These are phyloP conservation scores for Strigops habroptila DNA, from an alignment of 2,113 vertebrate species.

Conservation along the genomic window DNA sequence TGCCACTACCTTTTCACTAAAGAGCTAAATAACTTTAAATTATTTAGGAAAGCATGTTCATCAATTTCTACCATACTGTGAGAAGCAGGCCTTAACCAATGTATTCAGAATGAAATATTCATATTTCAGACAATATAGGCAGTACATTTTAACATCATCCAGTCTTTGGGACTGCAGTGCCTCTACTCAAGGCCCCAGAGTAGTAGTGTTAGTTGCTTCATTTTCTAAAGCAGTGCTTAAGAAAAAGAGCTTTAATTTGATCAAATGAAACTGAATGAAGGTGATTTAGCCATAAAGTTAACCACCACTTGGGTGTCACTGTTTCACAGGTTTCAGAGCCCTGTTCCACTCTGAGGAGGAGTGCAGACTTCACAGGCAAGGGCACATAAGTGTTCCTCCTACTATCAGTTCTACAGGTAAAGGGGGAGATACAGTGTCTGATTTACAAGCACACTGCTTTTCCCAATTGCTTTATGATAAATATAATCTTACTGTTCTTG, in stretches of 20 bases:
- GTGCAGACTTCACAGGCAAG: background rate
- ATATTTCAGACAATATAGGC: conserved; percentile 1
- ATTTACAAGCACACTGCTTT: background rate
- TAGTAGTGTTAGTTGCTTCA: background rate
- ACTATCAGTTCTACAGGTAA: background rate
- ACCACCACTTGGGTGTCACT: background rate
- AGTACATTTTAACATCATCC: conserved; percentile 44
- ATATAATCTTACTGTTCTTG: conserved; percentile 31
- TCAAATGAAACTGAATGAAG: conserved; percentile 42
- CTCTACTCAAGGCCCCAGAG: background rate
- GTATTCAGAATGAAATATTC: conserved; percentile 57
- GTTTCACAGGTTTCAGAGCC: background rate
- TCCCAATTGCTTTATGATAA: conserved; percentile 34
- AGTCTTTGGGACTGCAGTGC: background rate
- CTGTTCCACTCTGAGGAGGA: background rate
- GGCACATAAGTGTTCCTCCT: background rate
- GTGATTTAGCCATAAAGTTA: conserved; percentile 15
- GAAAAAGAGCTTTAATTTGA: conserved; percentile 30
- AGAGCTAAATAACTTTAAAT: conserved; percentile 24
- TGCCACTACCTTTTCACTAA: background rate
- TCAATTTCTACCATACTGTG: conserved; percentile 44
- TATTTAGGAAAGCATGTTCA: conserved; percentile 28
- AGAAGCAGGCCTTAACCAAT: background rate
- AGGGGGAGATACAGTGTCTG: background rate
- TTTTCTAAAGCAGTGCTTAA: background rate